Conservation (phyloP, 2,113 vertebrate species). For the Nothoprocta perdicaria region DNA sequence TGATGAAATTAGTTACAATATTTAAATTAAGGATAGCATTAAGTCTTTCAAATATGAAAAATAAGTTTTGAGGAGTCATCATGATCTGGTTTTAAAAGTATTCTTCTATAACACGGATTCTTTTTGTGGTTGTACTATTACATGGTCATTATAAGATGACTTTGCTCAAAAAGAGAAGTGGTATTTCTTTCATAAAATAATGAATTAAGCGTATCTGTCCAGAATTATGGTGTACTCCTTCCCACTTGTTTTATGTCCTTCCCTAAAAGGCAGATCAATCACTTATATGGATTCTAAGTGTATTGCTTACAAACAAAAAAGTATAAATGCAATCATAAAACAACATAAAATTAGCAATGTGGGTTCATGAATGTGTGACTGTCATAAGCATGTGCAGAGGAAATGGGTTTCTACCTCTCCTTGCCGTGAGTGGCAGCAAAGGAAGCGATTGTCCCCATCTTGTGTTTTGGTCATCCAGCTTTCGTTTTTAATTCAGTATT, state of each 20-base stretch:
- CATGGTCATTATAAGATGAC: conserved; percentile 12
- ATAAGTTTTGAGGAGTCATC: neutral
- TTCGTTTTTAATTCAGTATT: conserved; percentile 78
- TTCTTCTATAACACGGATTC: neutral
- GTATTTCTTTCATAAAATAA: conserved; percentile 7
- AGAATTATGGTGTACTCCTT: conserved; percentile 37
- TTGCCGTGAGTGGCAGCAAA: conserved; percentile 43
- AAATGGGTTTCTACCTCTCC: conserved; percentile 37
- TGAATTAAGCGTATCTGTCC: neutral
- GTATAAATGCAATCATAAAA: neutral
- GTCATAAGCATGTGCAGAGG: conserved; percentile 43
- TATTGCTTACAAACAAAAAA: conserved; percentile 11
- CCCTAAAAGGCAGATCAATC: neutral
- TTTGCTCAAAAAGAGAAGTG: conserved; percentile 11
- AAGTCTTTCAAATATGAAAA: neutral
- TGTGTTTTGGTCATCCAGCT: conserved; percentile 75
- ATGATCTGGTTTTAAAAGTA: neutral
- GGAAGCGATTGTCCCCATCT: conserved; percentile 55
- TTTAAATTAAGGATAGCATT: conserved; percentile 14
- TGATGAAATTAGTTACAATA: conserved; percentile 11
- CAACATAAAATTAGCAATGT: neutral
- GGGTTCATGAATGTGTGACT: conserved; percentile 54
- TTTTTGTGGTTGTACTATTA: neutral
- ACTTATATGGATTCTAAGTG: conserved; percentile 6
- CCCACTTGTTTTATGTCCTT: conserved; percentile 9